Conservation (phyloP, 2,888 invertebrate species). For the Mactromeris polynyma region DNA sequence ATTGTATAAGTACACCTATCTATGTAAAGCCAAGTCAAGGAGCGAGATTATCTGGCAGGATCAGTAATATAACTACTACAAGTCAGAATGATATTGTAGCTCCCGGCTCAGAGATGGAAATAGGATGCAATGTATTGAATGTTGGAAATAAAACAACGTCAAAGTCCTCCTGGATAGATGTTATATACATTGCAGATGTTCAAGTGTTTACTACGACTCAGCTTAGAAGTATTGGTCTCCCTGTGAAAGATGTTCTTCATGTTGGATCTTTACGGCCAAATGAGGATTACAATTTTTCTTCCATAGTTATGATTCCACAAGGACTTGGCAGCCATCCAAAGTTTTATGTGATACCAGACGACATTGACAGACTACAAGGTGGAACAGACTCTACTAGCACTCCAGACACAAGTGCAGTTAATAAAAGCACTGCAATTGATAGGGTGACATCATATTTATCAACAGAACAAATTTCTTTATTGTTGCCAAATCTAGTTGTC, state of each 20-base stretch:
- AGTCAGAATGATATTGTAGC: background rate
- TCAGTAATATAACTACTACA: background rate
- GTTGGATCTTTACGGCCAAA: conserved; percentile 34
- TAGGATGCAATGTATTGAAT: conserved; percentile 35
- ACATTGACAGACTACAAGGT: background rate
- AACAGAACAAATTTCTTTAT: background rate
- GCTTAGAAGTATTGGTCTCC: background rate
- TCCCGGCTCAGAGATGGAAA: background rate
- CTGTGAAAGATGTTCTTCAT: conserved; percentile 20
- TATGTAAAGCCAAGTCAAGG: background rate
- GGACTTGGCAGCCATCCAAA: conserved; percentile 4
- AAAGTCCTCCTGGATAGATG: conserved; percentile 43
- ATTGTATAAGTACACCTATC: background rate
- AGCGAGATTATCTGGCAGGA: background rate
- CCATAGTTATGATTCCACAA: conserved; percentile 32
- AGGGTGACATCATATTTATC: background rate
- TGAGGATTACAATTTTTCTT: conserved; percentile 24
- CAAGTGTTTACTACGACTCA: background rate
- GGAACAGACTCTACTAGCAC: background rate
- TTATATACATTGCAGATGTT: conserved; percentile 24
- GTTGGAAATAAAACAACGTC: conserved; percentile 27
- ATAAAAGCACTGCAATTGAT: background rate
- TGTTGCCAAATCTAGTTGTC: conserved; percentile 35
- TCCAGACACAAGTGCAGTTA: too few species aligned
- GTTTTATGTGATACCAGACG: conserved; percentile 33